Evolutionary conservation across 2,888 invertebrate genomes (phyloP).

Genomic region (Lacanobia oleracea): DNA sequence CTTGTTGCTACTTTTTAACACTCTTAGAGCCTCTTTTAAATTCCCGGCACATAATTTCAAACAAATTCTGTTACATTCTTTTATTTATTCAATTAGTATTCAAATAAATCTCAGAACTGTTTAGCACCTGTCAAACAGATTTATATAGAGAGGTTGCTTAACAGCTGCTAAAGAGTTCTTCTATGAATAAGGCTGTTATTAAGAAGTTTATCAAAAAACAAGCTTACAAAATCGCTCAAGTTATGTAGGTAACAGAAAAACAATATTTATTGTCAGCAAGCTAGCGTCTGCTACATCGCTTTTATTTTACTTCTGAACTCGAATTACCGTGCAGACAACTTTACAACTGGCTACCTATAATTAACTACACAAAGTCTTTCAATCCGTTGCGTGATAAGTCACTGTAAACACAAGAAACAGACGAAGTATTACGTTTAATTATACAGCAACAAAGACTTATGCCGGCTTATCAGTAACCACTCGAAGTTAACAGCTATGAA

Average conservation of each 20-base stretch:
- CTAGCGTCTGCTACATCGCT: conserved; percentile 29
- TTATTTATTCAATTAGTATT: background rate
- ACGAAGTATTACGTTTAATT: conserved; percentile 86
- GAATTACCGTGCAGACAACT: conserved; percentile 57
- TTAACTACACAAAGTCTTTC: conserved; percentile 63
- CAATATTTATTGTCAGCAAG: conserved; percentile 33
- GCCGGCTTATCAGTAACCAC: conserved; percentile 75
- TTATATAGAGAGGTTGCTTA: background rate
- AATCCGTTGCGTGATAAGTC: conserved; percentile 79
- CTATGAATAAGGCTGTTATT: background rate
- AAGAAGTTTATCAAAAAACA: background rate
- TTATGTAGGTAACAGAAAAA: conserved; percentile 14
- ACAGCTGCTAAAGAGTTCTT: background rate
- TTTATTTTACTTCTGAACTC: conserved; percentile 45
- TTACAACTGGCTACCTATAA: conserved; percentile 53
- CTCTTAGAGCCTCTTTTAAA: background rate
- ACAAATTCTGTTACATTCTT: background rate
- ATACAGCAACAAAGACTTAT: conserved; percentile 80
- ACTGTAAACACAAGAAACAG: conserved; percentile 81
- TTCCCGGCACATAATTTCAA: background rate
- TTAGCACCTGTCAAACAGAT: background rate
- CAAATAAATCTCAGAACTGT: background rate
- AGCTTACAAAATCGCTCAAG: conserved; percentile 4
- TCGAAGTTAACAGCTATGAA: conserved; percentile 68
- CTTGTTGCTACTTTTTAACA: background rate